Percentiles rank a stretch among this genome's conserved stretches.
Conservation (phyloP, 2,888 invertebrate species). For the Polyommatus icarus region DNA sequence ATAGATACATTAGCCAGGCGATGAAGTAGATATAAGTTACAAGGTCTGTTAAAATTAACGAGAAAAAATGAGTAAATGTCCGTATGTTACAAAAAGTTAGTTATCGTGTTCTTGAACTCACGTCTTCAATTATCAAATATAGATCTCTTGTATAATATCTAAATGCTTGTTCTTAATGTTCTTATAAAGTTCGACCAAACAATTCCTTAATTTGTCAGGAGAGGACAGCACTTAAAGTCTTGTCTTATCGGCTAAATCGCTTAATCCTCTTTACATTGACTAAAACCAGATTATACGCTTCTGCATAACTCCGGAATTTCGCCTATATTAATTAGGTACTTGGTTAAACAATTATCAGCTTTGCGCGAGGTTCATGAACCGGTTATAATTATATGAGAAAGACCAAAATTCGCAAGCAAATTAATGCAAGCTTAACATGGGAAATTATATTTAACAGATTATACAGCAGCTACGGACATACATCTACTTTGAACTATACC, state of each 20-base stretch:
- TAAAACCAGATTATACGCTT: not conserved
- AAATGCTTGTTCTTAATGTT: not conserved
- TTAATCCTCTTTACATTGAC: not conserved
- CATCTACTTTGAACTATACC: conserved; percentile 85
- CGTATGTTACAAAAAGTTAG: too few relatives aligned
- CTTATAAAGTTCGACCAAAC: conserved; percentile 2
- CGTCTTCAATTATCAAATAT: too few relatives aligned
- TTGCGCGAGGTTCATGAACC: not conserved
- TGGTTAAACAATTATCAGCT: not conserved
- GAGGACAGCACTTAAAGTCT: not conserved
- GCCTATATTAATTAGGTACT: conserved; percentile 7
- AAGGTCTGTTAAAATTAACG: too few relatives aligned
- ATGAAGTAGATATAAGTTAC: too few relatives aligned
- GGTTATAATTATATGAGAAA: not conserved
- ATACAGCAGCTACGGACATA: conserved; percentile 81
- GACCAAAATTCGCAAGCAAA: not conserved
- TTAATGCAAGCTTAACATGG: too few relatives aligned
- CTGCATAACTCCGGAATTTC: not conserved
- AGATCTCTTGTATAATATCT: not conserved
- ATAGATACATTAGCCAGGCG: too few relatives aligned
- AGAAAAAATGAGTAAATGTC: too few relatives aligned
- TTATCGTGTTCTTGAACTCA: too few relatives aligned
- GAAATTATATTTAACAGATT: conserved; percentile 49
- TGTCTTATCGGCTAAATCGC: not conserved
- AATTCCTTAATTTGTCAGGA: not conserved